Conservation (phyloP, 2,113 vertebrate genomes). For the Protomyctophum bolini region DNA sequence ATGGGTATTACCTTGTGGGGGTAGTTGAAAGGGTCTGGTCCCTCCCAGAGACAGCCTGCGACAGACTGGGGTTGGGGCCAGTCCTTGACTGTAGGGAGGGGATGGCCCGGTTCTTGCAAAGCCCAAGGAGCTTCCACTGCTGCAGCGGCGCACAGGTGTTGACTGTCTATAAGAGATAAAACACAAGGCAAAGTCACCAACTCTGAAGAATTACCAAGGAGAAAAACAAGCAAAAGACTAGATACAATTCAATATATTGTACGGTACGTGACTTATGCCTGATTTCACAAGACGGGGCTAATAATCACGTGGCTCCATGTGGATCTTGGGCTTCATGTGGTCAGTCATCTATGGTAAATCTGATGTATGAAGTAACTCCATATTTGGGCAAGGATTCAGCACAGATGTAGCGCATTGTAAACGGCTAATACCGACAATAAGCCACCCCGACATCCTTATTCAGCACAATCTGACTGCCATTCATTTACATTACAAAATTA, state of each 20-base stretch:
- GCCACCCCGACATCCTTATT: too few relatives aligned
- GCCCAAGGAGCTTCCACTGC: slow-evolving; percentile 84
- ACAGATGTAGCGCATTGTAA: too few relatives aligned
- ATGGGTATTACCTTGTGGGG: slow-evolving; percentile 87
- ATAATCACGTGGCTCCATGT: too few relatives aligned
- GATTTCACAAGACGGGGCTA: background rate
- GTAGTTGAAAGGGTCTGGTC: slow-evolving; percentile 84
- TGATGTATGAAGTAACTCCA: too few relatives aligned
- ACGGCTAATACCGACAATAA: too few relatives aligned
- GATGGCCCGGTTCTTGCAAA: slow-evolving; percentile 83
- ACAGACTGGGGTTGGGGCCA: slow-evolving; percentile 50
- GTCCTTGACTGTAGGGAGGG: slow-evolving; percentile 81
- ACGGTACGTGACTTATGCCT: background rate
- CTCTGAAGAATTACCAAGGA: background rate
- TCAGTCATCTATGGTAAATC: too few relatives aligned
- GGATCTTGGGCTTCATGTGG: too few relatives aligned
- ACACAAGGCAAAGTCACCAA: background rate
- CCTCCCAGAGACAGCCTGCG: slow-evolving; percentile 88
- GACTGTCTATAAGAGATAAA: slow-evolving; percentile 72
- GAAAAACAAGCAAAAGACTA: background rate
- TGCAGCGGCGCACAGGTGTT: slow-evolving; percentile 79
- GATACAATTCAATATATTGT: background rate
- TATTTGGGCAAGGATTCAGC: too few relatives aligned
- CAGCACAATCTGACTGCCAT: too few relatives aligned
- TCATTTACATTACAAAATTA: too few relatives aligned